A percentile compares a stretch with the other conserved stretches of the same genome.
phyloP scores from a whole-genome alignment of 2,113 vertebrate genomes.

The Pangasianodon gigas region DNA sequence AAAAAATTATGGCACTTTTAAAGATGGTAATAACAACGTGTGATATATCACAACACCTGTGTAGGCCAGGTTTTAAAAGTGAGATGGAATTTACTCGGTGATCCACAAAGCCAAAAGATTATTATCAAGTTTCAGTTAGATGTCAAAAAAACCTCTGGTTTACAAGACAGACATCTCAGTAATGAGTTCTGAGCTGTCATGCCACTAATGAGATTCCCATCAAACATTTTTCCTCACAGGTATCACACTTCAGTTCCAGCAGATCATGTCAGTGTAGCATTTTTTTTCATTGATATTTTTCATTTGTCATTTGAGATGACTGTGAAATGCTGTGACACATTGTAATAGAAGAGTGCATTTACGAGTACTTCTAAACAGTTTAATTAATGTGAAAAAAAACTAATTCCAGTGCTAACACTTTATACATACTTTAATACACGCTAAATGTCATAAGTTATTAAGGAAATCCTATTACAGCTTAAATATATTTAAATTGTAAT shows the following conservation, averaged over 20 bases:
- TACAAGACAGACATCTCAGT: constrained; percentile 38
- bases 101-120: constrained; percentile 40
- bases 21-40: too few species aligned
- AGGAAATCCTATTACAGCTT: not conserved
- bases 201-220: constrained; percentile 31
- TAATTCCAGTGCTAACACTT: not conserved
- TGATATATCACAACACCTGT: not conserved
- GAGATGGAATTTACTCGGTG: constrained; percentile 11
- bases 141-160: constrained; percentile 13
- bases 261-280: not conserved
- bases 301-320: not conserved
- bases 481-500: not conserved
- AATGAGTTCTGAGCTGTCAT: constrained; percentile 42
- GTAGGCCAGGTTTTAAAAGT: not conserved
- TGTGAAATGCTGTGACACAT: not conserved
- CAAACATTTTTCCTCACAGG: constrained; percentile 24
- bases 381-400: not conserved
- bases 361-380: not conserved
- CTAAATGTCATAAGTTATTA: not conserved
- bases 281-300: not conserved
- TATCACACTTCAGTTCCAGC: not conserved
- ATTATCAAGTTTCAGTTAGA: constrained; percentile 38
- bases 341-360: not conserved
- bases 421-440: not conserved
- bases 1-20: not conserved